Base-by-base conservation (phyloP, 2,888 invertebrate species). In the Argyra leucocephala region DNA sequence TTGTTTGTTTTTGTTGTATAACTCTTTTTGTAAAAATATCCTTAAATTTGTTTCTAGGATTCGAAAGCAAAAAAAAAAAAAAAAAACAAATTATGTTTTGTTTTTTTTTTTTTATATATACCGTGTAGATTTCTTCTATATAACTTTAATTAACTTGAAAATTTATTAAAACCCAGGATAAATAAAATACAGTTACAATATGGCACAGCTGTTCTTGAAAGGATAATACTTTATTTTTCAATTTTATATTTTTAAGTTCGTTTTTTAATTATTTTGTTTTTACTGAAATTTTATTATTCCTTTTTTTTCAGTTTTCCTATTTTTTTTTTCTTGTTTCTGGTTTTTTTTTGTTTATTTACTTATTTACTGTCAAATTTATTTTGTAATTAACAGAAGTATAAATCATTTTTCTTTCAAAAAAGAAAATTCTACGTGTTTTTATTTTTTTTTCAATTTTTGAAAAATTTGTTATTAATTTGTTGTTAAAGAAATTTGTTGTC, bases 81-180 rank as follows among this genome's bases (percentile, higher is more conserved):
- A 10, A 31, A 31, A 31, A 31, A 31, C 10, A 31, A 18, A 18
- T 48, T 48, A 31, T 31, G n/a, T 48, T 48, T 48, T 48, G n/a
- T n/a, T 48, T 9, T n/a, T 18, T 18, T 48, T 48, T 48, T n/a
- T 48, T 48, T 18, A 48, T 48, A 31, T 31, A 31, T 10, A n/a
- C n/a, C n/a, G 31, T 1, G 7, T 26, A 26, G 7, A 31, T 31
- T 31, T 31, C 31, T 10, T 10, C 31, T 31, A 7, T 31, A 31
- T 31, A 31, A 48, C 48, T 48, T 48, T 48, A 48, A 48, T 48
- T 48, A 48, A 48, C 48, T 48, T 48, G 48, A 48, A n/a, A 48
- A 48, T 18, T 48, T 48, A 48, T 48, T 48, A 48, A 48, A 48
- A 48, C 48, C n/a, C 48, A 48, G 48, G 48, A 48, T 48, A 48